Evolutionary conservation across 2,113 vertebrate species (phyloP).

Genomic region (Vulpes ferrilata): DNA sequence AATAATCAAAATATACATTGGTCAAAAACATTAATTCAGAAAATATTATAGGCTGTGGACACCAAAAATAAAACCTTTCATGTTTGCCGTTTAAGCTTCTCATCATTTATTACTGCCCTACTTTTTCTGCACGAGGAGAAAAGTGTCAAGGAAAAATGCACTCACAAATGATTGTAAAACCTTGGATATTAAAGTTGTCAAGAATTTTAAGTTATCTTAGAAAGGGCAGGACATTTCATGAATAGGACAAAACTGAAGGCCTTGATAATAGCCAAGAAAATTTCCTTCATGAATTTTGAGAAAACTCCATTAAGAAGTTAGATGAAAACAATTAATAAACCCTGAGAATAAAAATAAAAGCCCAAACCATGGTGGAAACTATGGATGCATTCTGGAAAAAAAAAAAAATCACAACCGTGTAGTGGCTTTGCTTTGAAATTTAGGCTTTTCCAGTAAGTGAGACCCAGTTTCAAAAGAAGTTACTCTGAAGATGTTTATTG

Average conservation of each 20-base stretch:
- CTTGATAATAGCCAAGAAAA: background rate
- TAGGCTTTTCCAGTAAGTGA: background rate
- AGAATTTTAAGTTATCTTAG: conserved; percentile 52
- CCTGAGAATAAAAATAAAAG: background rate
- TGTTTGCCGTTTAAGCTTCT: background rate
- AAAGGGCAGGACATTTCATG: conserved; percentile 1
- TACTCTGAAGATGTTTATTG: background rate
- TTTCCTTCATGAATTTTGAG: background rate
- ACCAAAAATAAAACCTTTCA: background rate
- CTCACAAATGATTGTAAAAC: conserved; percentile 14
- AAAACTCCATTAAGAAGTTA: conserved; percentile 24
- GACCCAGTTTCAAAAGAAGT: background rate
- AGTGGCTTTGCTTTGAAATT: background rate
- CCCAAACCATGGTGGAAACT: background rate
- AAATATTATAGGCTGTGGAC: background rate
- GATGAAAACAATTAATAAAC: background rate
- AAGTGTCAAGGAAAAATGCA: conserved; percentile 17
- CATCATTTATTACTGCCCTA: background rate
- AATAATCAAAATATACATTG: background rate
- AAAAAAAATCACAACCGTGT: background rate
- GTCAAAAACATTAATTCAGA: conserved; percentile 1
- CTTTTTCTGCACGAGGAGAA: background rate
- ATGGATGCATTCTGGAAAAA: background rate
- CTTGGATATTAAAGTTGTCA: conserved; percentile 20
- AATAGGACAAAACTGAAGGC: background rate